Evolutionary conservation across 2,797 vertebrate genomes (phyloP).

Genomic region (Lerista edwardsae): DNA sequence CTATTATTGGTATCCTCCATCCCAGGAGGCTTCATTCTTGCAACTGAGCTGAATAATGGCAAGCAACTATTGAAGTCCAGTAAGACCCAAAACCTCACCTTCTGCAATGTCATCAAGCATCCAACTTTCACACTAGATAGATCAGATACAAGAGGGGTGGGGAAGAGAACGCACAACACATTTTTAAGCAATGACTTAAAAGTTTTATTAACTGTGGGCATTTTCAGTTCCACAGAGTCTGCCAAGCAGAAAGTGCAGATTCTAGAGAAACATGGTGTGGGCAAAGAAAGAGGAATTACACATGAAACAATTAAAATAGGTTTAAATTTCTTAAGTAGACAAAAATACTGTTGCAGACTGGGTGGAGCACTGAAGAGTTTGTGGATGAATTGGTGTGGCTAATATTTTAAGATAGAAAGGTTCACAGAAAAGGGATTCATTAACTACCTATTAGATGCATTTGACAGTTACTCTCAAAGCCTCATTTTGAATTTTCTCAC

Average conservation of each 20-base stretch:
- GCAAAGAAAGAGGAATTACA: neutral
- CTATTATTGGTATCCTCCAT: neutral
- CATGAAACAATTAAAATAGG: neutral
- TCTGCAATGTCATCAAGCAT: neutral
- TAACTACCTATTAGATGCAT: neutral
- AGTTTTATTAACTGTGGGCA: slow-evolving; percentile 16
- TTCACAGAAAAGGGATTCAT: neutral
- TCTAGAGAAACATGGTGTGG: neutral
- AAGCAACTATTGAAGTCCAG: neutral
- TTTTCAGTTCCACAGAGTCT: slow-evolving; percentile 4
- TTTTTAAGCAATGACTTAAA: neutral
- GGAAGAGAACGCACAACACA: neutral
- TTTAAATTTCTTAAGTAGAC: neutral
- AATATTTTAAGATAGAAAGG: neutral
- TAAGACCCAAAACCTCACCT: neutral
- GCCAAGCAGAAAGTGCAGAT: neutral
- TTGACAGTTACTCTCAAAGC: neutral
- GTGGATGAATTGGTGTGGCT: neutral
- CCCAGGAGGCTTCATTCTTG: neutral
- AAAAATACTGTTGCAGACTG: slow-evolving; percentile 4
- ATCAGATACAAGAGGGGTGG: neutral
- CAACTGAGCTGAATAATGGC: too few relatives aligned
- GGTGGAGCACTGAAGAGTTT: neutral
- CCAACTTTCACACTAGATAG: neutral
- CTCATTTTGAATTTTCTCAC: neutral